Percentiles rank a stretch among this genome's conserved stretches.
phyloP scores from a whole-genome alignment of 2,113 vertebrate genomes.

The Tychaedon coryphoeus region DNA sequence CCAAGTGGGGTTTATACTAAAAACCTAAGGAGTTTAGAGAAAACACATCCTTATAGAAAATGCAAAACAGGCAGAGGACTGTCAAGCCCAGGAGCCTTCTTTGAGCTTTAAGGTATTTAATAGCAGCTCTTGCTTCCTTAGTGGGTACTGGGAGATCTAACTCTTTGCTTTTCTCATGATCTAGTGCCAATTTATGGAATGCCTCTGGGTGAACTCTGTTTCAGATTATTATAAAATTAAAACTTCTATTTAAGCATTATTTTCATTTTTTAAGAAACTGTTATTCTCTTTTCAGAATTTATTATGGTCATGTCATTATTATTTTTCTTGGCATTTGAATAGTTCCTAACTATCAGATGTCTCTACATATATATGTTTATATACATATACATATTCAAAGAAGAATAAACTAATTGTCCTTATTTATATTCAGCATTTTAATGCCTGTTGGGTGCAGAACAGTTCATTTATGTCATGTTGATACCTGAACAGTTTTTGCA shows the following conservation, averaged over 20 bases:
- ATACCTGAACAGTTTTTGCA: neutral
- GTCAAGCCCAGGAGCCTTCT: neutral
- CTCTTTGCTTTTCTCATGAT: conserved; percentile 24
- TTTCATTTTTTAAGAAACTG: neutral
- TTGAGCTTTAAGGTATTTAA: conserved; percentile 20
- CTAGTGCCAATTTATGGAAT: neutral
- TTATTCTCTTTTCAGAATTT: neutral
- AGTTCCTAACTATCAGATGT: neutral
- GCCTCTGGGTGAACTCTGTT: neutral
- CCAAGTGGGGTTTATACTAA: neutral
- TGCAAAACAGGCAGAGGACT: neutral
- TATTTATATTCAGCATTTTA: neutral
- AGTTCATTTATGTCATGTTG: neutral
- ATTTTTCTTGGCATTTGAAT: neutral
- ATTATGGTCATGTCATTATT: neutral
- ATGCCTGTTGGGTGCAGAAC: neutral
- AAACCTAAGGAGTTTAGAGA: neutral
- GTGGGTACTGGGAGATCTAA: neutral
- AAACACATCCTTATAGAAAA: neutral
- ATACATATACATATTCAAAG: neutral
- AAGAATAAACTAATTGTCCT: neutral
- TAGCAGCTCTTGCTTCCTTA: neutral
- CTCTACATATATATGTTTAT: neutral
- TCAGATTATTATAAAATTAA: neutral
- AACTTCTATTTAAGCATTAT: neutral